Percentiles rank a stretch among this genome's conserved stretches.
Conservation (phyloP, 1,140 invertebrate species). For the Neoseiulus cucumeris region DNA sequence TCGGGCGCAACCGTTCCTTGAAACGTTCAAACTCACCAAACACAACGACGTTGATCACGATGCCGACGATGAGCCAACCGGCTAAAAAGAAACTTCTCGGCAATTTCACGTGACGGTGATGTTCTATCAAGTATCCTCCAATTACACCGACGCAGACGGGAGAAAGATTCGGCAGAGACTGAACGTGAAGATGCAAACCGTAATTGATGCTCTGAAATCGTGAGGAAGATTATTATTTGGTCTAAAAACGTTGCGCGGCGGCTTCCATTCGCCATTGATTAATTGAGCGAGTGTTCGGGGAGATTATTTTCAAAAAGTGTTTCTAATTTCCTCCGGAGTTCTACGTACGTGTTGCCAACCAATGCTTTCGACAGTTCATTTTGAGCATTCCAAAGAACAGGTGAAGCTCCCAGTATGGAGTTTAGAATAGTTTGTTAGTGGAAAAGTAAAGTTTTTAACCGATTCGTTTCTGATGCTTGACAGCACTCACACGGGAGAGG, state of each 20-base stretch:
- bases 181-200: background rate
- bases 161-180: background rate
- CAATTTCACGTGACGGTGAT: background rate
- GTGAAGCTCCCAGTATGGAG: too few relatives aligned
- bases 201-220: background rate
- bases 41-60: background rate
- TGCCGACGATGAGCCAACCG: background rate
- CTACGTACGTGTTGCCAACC: too few relatives aligned
- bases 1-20: too few relatives aligned
- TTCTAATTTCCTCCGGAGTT: background rate
- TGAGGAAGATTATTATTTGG: background rate
- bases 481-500: background rate
- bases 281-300: background rate
- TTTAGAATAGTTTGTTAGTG: too few relatives aligned
- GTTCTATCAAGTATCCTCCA: background rate
- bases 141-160: background rate
- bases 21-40: background rate
- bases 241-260: background rate
- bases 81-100: background rate
- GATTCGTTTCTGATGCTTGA: background rate
- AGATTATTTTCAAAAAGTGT: background rate
- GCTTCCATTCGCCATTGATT: background rate
- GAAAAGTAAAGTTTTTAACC: background rate
- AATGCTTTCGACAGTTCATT: too few relatives aligned
- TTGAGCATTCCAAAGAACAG: too few relatives aligned